Conservation (phyloP, 2,113 vertebrate species). For the Acanthisitta chloris region DNA sequence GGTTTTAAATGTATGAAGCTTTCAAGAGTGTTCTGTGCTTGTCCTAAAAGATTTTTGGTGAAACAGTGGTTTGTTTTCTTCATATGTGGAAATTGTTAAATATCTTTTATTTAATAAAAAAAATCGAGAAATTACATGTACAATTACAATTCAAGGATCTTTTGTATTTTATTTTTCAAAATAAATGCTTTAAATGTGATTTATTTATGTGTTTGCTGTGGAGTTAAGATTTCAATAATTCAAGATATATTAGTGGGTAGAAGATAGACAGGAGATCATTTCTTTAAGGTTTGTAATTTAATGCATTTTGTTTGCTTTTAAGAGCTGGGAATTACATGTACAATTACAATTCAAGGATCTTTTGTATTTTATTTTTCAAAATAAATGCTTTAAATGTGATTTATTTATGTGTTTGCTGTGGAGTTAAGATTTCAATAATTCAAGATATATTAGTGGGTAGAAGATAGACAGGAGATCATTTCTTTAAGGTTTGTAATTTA, state of each 20-base stretch:
- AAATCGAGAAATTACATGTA: slow-evolving; percentile 66
- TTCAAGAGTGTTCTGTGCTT: slow-evolving; percentile 24
- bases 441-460: no score
- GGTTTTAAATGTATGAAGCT: background rate
- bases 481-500: background rate
- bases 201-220: background rate
- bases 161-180: slow-evolving; percentile 89
- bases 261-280: no score
- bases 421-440: background rate
- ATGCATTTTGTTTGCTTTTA: no score
- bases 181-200: slow-evolving; percentile 82
- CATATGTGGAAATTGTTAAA: slow-evolving; percentile 66
- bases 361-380: slow-evolving; percentile 89
- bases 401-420: background rate
- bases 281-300: no score
- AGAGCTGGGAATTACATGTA: slow-evolving; percentile 71
- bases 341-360: slow-evolving; percentile 75
- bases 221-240: background rate
- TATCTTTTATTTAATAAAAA: slow-evolving; percentile 76
- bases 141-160: slow-evolving; percentile 75
- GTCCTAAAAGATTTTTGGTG: slow-evolving; percentile 30
- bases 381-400: slow-evolving; percentile 82
- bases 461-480: no score
- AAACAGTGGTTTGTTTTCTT: slow-evolving; percentile 51
- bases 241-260: background rate